Evolutionary conservation across 1,140 invertebrate genomes (phyloP).

Genomic region (Drosophila sucinea): DNA sequence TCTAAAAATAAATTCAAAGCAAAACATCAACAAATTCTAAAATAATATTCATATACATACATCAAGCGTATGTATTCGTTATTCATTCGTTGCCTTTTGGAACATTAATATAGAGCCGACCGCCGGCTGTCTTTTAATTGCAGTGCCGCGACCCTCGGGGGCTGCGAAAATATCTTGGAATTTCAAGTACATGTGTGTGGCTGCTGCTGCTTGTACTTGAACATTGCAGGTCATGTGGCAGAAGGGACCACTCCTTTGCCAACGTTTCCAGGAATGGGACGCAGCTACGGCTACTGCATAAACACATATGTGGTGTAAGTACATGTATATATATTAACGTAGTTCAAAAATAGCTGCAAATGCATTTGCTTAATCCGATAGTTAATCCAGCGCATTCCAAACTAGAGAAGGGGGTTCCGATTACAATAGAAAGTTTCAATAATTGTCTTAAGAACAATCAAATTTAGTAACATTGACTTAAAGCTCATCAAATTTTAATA

Average conservation of each 20-base stretch:
- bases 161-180: slow-evolving; percentile 78
- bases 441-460: not conserved
- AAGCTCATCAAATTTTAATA: not conserved
- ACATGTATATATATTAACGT: not conserved
- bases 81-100: slow-evolving; percentile 52
- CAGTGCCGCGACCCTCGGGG: slow-evolving; percentile 72
- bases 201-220: slow-evolving; percentile 51
- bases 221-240: slow-evolving; percentile 50
- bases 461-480: no score
- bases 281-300: slow-evolving; percentile 11
- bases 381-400: not conserved
- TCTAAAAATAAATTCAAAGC: slow-evolving; percentile 61
- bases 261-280: slow-evolving; percentile 45
- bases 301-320: not conserved
- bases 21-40: slow-evolving; percentile 55
- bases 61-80: slow-evolving; percentile 16
- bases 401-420: not conserved
- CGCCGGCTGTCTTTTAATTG: slow-evolving; percentile 76
- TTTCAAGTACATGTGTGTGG: slow-evolving; percentile 72
- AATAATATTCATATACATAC: slow-evolving; percentile 31
- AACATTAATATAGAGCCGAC: slow-evolving; percentile 50
- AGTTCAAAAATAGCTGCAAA: slow-evolving; percentile 43
- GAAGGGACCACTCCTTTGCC: slow-evolving; percentile 35
- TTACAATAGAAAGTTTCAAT: not conserved
- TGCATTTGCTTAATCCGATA: not conserved